Evolutionary conservation across 2,888 invertebrate species (phyloP), one percentile per base, ranked within the genome.

Genomic region (Tromatobia lineatoria): DNA sequence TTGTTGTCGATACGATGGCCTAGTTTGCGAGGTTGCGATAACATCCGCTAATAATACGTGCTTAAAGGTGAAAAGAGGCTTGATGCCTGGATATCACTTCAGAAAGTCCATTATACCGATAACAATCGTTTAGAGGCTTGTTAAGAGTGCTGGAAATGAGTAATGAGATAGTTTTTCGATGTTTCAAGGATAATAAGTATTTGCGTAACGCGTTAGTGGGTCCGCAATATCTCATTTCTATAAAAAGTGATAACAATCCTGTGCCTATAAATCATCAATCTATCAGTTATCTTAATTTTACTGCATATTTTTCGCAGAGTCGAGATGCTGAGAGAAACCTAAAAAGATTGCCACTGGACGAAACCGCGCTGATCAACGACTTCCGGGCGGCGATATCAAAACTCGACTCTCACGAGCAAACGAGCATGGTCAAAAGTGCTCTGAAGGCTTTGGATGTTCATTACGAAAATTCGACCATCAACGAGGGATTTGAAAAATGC

Each of bases 301-400:
- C 71, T 25, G 59, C 50, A 13, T n/a, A 6, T 20, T 15, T 20
- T 73, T 74, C 38, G 34, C 73, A 94, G 94, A 91, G 88, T 54
- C 91, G 91, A 4, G 93, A 93, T 67, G 90, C 90, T 1, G 93
- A 93, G 77, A 90, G 90, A 66, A 92, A 90, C 75, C 86, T 91
- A 64, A 93, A 91, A 84, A 91, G 91, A 57, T 83, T 91, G 69
- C 91, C 92, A 75, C 86, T 90, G 75, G 92, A 94, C 70, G 93
- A 93, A 78, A 83, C 90, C 20, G 83, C 90, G n/a, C 87, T 94
- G 57, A 88, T 92, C 18, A 89, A 91, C 61, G 94, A 94, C 86
- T 93, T 94, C 80, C 91, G 91, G 6, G 88, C 88, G 25, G 92
- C 92, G n/a, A 90, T 94, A 50, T 91, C 92, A 20, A 92, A 93